Percentiles rank a stretch among this genome's conserved stretches.
Conservation (phyloP, 1,140 invertebrate species). For the Drosophila pachea region DNA sequence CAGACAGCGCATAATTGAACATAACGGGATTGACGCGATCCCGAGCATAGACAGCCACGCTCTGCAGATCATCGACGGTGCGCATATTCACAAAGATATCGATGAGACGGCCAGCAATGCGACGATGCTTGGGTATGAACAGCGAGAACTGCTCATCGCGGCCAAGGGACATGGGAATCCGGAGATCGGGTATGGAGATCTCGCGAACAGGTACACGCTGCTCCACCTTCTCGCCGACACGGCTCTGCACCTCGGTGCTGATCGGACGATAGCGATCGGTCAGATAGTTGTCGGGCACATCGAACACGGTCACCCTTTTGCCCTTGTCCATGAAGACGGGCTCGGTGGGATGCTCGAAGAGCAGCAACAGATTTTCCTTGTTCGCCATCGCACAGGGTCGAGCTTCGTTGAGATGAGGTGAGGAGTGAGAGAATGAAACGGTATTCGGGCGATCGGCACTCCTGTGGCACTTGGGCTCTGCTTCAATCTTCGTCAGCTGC, state of each 20-base stretch:
- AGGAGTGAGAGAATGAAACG: neutral
- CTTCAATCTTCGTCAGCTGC: no score
- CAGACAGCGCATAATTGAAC: slow-evolving; percentile 88
- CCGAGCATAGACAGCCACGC: slow-evolving; percentile 85
- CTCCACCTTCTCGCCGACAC: slow-evolving; percentile 81
- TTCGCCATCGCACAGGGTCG: slow-evolving; percentile 59
- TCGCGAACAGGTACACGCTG: slow-evolving; percentile 82
- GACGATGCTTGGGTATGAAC: slow-evolving; percentile 86
- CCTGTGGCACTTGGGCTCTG: no score
- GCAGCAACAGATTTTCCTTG: slow-evolving; percentile 80
- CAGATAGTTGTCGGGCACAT: slow-evolving; percentile 82
- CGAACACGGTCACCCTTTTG: slow-evolving; percentile 81
- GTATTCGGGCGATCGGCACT: no score
- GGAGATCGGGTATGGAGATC: slow-evolving; percentile 85
- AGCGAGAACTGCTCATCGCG: slow-evolving; percentile 86
- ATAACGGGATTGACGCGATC: slow-evolving; percentile 87
- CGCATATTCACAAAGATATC: slow-evolving; percentile 87
- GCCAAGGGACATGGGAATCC: slow-evolving; percentile 83
- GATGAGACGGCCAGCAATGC: slow-evolving; percentile 84
- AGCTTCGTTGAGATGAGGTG: no score
- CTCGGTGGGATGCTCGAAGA: slow-evolving; percentile 88
- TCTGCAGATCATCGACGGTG: slow-evolving; percentile 85
- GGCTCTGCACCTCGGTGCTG: slow-evolving; percentile 79
- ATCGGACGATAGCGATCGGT: slow-evolving; percentile 83
- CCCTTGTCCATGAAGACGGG: slow-evolving; percentile 87